These are phyloP conservation scores for Halichondria panicea DNA, from an alignment of 37 sponge, comb jelly and placozoan species.

Conservation along the genomic window DNA sequence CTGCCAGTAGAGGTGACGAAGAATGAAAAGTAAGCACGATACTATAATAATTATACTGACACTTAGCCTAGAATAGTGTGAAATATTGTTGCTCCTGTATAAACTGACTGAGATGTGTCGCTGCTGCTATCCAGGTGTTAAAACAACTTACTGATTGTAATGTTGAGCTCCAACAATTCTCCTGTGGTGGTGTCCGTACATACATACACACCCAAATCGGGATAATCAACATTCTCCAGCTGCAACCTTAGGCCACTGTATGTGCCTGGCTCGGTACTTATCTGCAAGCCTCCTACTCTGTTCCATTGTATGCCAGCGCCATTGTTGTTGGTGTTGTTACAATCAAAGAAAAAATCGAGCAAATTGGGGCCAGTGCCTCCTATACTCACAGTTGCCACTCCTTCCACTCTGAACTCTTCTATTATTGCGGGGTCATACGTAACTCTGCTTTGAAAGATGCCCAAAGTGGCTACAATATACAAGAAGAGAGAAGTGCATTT, in stretches of 20 bases:
- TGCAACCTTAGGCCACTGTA: neutral
- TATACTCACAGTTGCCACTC: constrained; percentile 24
- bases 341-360: constrained; percentile 28
- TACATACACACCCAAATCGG: constrained; percentile 14
- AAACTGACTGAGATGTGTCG: too few relatives aligned
- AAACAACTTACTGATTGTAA: constrained; percentile 13
- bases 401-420: constrained; percentile 17
- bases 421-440: too few relatives aligned
- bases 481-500: too few relatives aligned
- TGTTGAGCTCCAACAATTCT: constrained; percentile 4
- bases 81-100: too few relatives aligned
- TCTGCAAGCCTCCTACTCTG: constrained; percentile 1
- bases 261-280: too few relatives aligned
- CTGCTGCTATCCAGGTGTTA: too few relatives aligned
- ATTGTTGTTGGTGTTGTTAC: constrained; percentile 25
- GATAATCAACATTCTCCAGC: neutral
- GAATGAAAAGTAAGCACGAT: too few relatives aligned
- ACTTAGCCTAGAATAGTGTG: too few relatives aligned
- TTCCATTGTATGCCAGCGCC: constrained; percentile 17
- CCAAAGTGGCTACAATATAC: neutral
- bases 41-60: too few relatives aligned
- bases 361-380: constrained; percentile 1
- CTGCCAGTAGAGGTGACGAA: too few relatives aligned
- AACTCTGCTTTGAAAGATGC: neutral
- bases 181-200: constrained; percentile 9